Conservation (phyloP, 2,888 invertebrate genomes). For the Amiota communis region DNA sequence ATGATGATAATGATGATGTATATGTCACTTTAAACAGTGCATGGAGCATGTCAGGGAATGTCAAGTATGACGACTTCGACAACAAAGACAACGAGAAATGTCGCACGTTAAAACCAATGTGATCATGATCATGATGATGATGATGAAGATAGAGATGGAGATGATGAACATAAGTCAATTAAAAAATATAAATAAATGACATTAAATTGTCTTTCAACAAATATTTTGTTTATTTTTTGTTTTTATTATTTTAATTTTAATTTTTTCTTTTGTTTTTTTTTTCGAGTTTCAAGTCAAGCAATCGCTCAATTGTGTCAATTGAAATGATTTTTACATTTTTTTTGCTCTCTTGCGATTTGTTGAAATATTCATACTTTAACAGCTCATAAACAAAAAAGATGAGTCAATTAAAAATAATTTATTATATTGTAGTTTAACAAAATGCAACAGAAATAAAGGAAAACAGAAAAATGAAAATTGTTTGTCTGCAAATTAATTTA, state of each 20-base stretch:
- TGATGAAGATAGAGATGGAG: conserved; percentile 50
- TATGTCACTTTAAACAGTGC: not conserved
- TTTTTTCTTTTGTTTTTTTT: conserved; percentile 40
- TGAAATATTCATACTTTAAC: conserved; percentile 43
- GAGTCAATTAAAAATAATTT: conserved; percentile 49
- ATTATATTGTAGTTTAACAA: conserved; percentile 27
- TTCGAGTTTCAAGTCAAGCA: conserved; percentile 36
- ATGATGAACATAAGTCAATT: conserved; percentile 10
- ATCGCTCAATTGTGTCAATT: conserved; percentile 61
- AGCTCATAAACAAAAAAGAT: conserved; percentile 15
- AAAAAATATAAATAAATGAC: conserved; percentile 52
- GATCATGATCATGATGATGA: conserved; percentile 39
- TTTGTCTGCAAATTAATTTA: not conserved
- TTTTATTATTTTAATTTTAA: conserved; percentile 29
- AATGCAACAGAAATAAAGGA: not conserved
- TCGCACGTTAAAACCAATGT: conserved; percentile 41
- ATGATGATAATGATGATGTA: too few relatives aligned
- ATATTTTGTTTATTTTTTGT: conserved; percentile 32
- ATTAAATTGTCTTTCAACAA: conserved; percentile 62
- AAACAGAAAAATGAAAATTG: too few relatives aligned
- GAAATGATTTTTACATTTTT: too few relatives aligned
- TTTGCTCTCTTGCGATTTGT: conserved; percentile 14
- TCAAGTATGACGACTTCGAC: conserved; percentile 16
- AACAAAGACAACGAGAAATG: conserved; percentile 54
- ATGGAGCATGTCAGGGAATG: conserved; percentile 20